These are phyloP conservation scores for Solenodon paradoxus DNA, from an alignment of 2,113 vertebrate species.

Conservation along the genomic window DNA sequence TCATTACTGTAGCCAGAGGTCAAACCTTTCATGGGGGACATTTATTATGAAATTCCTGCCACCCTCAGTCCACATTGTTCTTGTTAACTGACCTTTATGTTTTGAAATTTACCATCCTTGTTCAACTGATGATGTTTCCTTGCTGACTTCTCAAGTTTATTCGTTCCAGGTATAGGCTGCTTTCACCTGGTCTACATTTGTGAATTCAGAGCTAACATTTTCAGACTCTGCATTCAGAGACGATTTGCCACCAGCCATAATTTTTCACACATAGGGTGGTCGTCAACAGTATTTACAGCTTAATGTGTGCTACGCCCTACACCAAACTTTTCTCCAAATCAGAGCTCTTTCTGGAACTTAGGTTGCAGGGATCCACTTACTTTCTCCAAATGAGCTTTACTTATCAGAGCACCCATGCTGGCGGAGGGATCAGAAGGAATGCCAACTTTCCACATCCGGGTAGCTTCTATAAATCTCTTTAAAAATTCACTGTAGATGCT, in stretches of 20 bases:
- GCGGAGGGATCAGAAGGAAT: constrained; percentile 87
- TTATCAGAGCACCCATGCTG: constrained; percentile 92
- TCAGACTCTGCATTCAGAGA: neutral
- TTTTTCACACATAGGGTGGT: neutral
- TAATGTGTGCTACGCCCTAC: neutral
- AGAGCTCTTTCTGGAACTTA: neutral
- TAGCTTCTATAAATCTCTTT: constrained; percentile 90
- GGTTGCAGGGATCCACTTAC: constrained; percentile 75
- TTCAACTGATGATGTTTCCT: neutral
- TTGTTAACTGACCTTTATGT: neutral
- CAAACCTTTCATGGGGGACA: neutral
- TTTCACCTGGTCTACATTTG: neutral
- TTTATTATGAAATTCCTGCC: neutral
- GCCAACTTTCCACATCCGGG: constrained; percentile 92
- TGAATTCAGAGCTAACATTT: neutral
- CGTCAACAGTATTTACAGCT: neutral
- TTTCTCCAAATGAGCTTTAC: constrained; percentile 95
- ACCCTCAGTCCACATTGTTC: neutral
- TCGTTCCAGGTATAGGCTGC: neutral
- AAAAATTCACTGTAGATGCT: constrained; percentile 92
- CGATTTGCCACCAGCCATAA: neutral
- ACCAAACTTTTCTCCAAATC: neutral
- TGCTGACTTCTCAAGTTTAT: neutral
- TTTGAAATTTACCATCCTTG: neutral
- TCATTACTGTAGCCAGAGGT: neutral